Evolutionary conservation across 2,113 vertebrate species (phyloP), one percentile per base, ranked within the genome.

Genomic region (Pontoporia blainvillei): DNA sequence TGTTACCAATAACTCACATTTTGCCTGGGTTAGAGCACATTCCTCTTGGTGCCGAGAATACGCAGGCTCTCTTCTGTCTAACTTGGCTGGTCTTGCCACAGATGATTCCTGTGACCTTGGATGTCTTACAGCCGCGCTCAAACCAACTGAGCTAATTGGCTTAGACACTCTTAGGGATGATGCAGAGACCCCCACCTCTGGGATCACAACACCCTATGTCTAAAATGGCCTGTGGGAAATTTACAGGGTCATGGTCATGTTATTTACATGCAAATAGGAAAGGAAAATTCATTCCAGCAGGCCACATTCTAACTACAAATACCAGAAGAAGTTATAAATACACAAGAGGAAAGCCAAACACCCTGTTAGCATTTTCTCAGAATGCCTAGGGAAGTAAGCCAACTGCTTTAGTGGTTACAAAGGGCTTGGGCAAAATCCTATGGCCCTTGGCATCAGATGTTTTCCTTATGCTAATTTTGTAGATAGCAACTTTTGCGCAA

Each of bases 201-300:
- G 29, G 10, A 61, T 59, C 86, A 85, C 25, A 96, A 41, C 91
- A 92, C 39, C 18, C 61, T 64, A n/a, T 54, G 95, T 95, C 92
- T 92, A 73, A 94, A 96, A 73, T 6, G 12, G 57, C 39, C 89
- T 87, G 57, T 95, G 95, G 88, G 88, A 95, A 93, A 93, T 96
- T 69, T 71, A 86, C 72, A 94, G 39, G 85, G 90, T 94, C 97
- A 86, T 59, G 64, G 39, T 86, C 76, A 75, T 86, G 27, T 67
- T 90, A 95, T 97, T 97, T 92, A 83, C 62, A 93, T 94, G 76
- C 71, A 96, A 86, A 91, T 91, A 69, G 61, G 85, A 83, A 76
- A 86, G 76, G 79, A 91, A 97, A 96, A 83, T 61, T 41, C 46
- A 86, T 59, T 82, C 81, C 66, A 95, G 64, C 73, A 72, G 34